Percentiles rank a stretch among this genome's conserved stretches.
These are phyloP conservation scores for Pangasius krempfi DNA, from an alignment of 2,797 vertebrate species.

Conservation along the genomic window DNA sequence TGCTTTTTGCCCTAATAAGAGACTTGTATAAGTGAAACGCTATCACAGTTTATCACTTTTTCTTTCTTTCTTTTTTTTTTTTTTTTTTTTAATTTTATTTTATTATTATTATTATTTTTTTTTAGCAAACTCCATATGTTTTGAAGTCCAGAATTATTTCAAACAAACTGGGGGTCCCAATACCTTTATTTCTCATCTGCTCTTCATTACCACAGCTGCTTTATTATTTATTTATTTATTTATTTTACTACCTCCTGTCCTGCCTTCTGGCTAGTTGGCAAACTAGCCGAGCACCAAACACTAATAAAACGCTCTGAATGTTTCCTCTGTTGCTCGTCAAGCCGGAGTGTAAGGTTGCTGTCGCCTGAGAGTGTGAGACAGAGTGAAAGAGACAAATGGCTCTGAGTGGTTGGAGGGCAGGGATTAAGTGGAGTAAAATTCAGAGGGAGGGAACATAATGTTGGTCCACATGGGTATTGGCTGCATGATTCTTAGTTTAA, in stretches of 20 bases:
- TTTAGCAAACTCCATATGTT: neutral
- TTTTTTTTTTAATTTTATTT: too few species aligned
- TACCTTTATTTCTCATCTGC: slow-evolving; percentile 4
- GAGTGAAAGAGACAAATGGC: slow-evolving; percentile 6
- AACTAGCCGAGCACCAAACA: neutral
- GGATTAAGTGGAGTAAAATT: slow-evolving; percentile 17
- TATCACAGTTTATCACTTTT: neutral
- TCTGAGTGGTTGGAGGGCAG: slow-evolving; percentile 5
- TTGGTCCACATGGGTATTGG: too few species aligned
- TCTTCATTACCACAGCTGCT: neutral
- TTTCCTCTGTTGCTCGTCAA: neutral
- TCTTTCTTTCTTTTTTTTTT: too few species aligned
- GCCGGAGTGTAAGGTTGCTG: slow-evolving; percentile 28
- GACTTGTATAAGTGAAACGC: neutral
- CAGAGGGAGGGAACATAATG: slow-evolving; percentile 8
- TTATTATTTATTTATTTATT: neutral
- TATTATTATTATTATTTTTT: too few species aligned
- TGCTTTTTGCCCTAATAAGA: neutral
- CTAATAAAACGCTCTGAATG: slow-evolving; percentile 11
- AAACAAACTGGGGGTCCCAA: neutral
- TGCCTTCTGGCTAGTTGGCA: slow-evolving; percentile 12
- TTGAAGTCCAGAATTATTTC: neutral
- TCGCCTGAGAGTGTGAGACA: neutral
- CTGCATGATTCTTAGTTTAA: neutral
- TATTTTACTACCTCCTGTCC: neutral